Evolutionary conservation across 2,797 vertebrate genomes (phyloP), one percentile per base, ranked within the genome.

Genomic region (Staurois parvus): DNA sequence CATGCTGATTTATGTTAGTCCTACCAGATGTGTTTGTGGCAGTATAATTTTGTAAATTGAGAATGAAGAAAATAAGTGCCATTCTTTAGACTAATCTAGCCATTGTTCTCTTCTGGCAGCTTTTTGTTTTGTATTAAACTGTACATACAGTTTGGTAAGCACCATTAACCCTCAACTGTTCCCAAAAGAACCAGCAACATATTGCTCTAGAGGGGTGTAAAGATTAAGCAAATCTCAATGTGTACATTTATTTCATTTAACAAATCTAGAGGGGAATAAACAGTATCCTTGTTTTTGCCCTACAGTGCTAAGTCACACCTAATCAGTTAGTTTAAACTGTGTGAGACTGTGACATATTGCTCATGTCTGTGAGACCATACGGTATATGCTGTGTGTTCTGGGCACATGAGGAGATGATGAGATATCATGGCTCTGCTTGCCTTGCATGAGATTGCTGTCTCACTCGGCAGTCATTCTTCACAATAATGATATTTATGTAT

Each of bases 321-420:
- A 85, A 84, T 77, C 82, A 77, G 67, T 72, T 84, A 34, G 62
- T 34, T 45, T 84, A 70, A 77, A 77, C 66, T 40, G 74, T 84
- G 82, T 34, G 84, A 79, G 68, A 67, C 29, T 34, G 76, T 79
- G 67, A 79, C 76, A 66, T 79, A 79, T 74, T 62, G 69, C 45
- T 24, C 37, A 68, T 73, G 76, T 79, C 69, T 79, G 69, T 48
- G 19, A 37, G 59, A 64, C 56, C 84, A 79, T 85, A 85, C 69
- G 84, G 84, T 73, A 74, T 85, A 34, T 68, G 84, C 84, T 79
- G 84, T 67, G 76, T 74, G 70, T 67, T 66, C 64, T 24, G 76
- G 84, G 84, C 84, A 68, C 84, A 85, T 30, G 37, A 85, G 84
- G 84, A 79, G 84, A 85, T 84, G 74, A 84, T 74, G 69, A 85